Percentiles rank a stretch among this genome's conserved stretches.
phyloP scores from a whole-genome alignment of 2,113 vertebrate species.

The Cricetomys ansorgei region DNA sequence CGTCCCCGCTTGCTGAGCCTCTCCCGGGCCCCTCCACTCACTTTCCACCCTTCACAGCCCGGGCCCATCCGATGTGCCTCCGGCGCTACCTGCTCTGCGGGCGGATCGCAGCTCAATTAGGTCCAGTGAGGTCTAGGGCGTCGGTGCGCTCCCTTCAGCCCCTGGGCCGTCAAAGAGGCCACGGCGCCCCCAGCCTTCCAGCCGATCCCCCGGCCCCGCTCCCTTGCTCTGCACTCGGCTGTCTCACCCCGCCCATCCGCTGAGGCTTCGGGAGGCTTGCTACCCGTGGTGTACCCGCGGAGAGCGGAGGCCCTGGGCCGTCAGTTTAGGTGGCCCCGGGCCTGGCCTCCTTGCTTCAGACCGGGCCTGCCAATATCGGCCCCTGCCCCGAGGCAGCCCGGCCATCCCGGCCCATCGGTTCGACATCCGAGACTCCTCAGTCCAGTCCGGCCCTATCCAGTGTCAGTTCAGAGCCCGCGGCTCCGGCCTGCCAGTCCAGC shows the following conservation, averaged over 20 bases:
- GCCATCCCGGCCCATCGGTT: conserved; percentile 1
- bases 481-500: neutral
- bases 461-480: conserved; percentile 49
- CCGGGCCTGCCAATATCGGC: conserved; percentile 58
- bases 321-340: conserved; percentile 42
- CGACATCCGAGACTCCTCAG: neutral
- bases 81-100: neutral
- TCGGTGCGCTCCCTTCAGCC: conserved; percentile 19
- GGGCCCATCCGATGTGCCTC: conserved; percentile 14
- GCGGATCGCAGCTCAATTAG: neutral
- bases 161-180: conserved; percentile 54
- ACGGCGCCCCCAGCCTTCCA: neutral
- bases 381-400: conserved; percentile 25
- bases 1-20: neutral
- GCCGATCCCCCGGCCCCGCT: neutral
- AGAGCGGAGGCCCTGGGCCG: conserved; percentile 6
- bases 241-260: neutral
- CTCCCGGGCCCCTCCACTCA: neutral
- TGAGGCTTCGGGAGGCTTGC: neutral
- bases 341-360: conserved; percentile 56
- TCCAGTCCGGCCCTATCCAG: neutral
- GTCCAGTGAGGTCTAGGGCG: neutral
- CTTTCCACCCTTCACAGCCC: neutral
- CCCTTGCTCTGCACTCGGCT: neutral
- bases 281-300: neutral